These are phyloP conservation scores for Styela plicata DNA, from an alignment of 23 tunicate genomes.

Conservation along the genomic window DNA sequence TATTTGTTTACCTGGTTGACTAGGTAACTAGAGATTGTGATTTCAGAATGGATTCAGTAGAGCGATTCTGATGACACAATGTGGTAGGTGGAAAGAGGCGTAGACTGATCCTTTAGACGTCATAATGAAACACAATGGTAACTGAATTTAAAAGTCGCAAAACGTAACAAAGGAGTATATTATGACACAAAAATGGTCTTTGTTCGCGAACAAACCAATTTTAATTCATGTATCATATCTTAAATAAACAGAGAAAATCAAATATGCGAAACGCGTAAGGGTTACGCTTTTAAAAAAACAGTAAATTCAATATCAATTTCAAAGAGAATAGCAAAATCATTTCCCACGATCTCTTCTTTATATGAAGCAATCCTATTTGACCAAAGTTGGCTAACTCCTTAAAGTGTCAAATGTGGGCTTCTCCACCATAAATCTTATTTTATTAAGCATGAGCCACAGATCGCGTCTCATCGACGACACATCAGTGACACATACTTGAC, in stretches of 20 bases:
- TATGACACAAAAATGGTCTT: neutral
- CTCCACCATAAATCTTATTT: too few relatives aligned
- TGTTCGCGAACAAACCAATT: neutral
- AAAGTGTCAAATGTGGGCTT: neutral
- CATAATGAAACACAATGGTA: neutral
- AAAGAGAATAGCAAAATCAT: neutral
- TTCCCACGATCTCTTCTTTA: too few relatives aligned
- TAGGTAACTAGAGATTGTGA: slow-evolving; percentile 22
- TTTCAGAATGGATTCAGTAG: neutral
- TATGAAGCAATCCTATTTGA: neutral
- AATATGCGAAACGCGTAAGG: neutral
- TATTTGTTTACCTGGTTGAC: slow-evolving; percentile 23
- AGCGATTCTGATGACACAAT: neutral
- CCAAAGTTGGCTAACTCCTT: neutral
- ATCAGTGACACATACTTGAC: too few relatives aligned
- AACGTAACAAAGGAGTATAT: neutral
- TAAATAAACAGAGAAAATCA: neutral
- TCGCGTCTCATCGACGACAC: too few relatives aligned
- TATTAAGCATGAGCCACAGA: too few relatives aligned
- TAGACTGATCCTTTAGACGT: neutral
- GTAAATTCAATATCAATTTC: neutral
- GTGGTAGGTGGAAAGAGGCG: neutral
- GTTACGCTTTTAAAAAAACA: neutral
- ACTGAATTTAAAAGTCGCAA: neutral
- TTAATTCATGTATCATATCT: neutral